Conservation (phyloP, 2,113 vertebrate genomes). For the Irena cyanogastra region DNA sequence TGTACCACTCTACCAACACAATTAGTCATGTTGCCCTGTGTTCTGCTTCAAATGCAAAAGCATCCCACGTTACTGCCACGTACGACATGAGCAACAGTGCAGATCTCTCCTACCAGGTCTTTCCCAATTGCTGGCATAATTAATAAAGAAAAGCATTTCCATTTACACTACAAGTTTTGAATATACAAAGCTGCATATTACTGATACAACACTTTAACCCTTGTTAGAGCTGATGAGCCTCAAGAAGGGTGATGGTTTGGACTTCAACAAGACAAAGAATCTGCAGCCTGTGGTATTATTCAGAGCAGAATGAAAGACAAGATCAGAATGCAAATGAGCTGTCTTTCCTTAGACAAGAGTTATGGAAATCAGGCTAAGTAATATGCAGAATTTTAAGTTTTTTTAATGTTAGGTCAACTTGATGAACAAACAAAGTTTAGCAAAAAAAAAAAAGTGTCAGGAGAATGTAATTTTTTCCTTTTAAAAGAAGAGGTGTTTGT, state of each 20-base stretch:
- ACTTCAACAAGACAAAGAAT: background rate
- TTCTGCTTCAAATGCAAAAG: background rate
- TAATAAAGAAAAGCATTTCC: background rate
- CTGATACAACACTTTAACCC: background rate
- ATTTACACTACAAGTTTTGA: background rate
- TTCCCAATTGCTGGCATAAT: background rate
- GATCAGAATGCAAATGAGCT: constrained; percentile 17
- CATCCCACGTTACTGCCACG: background rate
- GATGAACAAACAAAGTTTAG: background rate
- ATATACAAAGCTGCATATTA: background rate
- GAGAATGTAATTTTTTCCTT: background rate
- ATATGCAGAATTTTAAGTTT: background rate
- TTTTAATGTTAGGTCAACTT: background rate
- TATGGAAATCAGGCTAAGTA: background rate
- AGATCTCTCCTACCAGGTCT: background rate
- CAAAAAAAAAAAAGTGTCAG: background rate
- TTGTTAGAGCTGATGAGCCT: background rate
- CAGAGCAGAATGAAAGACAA: background rate
- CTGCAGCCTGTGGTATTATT: background rate
- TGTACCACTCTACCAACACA: background rate
- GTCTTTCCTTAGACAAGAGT: background rate
- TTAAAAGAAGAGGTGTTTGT: background rate
- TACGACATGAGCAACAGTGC: background rate
- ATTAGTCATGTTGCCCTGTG: background rate
- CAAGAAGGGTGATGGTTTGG: background rate